phyloP scores from a whole-genome alignment of 2,888 invertebrate species.

The Drosophila quasianomalipes region DNA sequence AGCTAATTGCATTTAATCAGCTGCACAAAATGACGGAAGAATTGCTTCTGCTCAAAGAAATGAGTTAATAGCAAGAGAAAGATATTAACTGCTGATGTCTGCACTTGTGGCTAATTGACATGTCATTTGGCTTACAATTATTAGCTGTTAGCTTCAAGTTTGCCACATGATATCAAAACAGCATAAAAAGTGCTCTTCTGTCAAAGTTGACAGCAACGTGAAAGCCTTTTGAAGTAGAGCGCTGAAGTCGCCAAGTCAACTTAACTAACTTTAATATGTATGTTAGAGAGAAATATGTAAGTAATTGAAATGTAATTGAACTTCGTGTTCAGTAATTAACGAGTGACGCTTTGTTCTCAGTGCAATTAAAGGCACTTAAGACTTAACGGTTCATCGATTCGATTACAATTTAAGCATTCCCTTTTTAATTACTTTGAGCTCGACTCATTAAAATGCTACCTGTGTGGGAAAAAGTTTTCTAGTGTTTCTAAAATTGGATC shows the following conservation, averaged over 20 bases:
- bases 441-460: neutral
- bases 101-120: slow-evolving; percentile 39
- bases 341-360: neutral
- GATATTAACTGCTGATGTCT: neutral
- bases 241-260: neutral
- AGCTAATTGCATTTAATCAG: slow-evolving; percentile 54
- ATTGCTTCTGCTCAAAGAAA: slow-evolving; percentile 31
- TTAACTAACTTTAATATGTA: neutral
- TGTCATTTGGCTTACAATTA: slow-evolving; percentile 27
- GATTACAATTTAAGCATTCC: neutral
- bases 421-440: neutral
- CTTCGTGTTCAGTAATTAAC: neutral
- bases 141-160: neutral
- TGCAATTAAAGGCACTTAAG: neutral
- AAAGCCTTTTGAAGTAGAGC: neutral
- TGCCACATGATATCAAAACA: neutral
- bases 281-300: neutral
- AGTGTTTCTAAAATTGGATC: neutral
- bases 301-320: neutral
- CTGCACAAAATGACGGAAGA: slow-evolving; percentile 30
- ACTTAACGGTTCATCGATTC: neutral
- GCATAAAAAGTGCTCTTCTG: neutral
- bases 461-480: neutral
- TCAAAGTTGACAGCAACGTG: neutral
- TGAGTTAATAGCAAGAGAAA: slow-evolving; percentile 9